Conservation (phyloP, 2,797 vertebrate genomes). For the Miichthys miiuy region DNA sequence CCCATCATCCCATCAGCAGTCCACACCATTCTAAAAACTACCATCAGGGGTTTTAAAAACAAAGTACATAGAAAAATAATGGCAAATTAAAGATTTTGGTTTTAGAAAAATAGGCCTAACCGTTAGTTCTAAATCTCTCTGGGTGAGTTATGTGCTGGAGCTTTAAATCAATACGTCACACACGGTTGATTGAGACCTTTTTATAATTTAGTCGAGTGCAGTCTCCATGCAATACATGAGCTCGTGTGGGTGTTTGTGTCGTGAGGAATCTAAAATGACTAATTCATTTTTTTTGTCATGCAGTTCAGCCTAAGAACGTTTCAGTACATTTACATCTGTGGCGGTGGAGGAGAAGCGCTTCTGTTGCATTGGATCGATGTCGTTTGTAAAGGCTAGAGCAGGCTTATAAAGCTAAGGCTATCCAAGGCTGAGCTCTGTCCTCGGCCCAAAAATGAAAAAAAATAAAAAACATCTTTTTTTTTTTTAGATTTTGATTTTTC, state of each 20-base stretch:
- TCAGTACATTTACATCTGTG: conserved; percentile 58
- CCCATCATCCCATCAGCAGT: conserved; percentile 21
- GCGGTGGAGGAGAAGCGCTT: conserved; percentile 44
- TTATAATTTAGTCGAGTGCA: conserved; percentile 37
- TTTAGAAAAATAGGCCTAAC: conserved; percentile 78
- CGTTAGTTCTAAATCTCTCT: conserved; percentile 40
- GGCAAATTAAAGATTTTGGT: conserved; percentile 65
- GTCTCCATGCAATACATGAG: conserved; percentile 75
- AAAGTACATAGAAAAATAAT: conserved; percentile 76
- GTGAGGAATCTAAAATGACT: conserved; percentile 64
- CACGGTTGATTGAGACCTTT: conserved; percentile 48
- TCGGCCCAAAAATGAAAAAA: conserved; percentile 28
- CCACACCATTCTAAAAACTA: conserved; percentile 14
- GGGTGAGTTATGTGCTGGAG: conserved; percentile 42
- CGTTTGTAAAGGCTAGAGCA: conserved; percentile 69
- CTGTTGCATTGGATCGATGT: conserved; percentile 19
- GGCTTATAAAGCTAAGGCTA: conserved; percentile 78
- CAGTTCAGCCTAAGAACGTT: conserved; percentile 59
- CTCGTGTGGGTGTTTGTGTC: conserved; percentile 35
- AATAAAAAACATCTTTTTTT: neutral
- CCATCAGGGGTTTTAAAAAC: conserved; percentile 43
- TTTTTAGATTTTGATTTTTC: neutral
- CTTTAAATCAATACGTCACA: conserved; percentile 31
- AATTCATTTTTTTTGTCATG: conserved; percentile 70
- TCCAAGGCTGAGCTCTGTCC: conserved; percentile 44